Base-by-base conservation (phyloP, 2,888 invertebrate species). In the Melipona bicolor region DNA sequence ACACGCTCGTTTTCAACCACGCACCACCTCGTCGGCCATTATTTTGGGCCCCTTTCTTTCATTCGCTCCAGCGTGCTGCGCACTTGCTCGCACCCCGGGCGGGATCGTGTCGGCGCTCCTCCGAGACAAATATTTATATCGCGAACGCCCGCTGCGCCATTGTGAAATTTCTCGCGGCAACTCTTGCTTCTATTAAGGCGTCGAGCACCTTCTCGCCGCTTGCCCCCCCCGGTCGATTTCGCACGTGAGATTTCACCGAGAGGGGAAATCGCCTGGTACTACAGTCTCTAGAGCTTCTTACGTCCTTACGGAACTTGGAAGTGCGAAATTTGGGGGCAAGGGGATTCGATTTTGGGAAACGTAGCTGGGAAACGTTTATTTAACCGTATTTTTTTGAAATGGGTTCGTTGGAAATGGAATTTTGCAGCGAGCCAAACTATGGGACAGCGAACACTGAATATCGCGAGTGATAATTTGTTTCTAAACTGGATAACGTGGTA, bases 51-150 rank as follows among this genome's bases (percentile, higher is more conserved):
- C 70, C 32, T 27, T 1, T 1, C n/a, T 56, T 82, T 71, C 69
- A 72, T 69, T 59, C 49, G 72, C 69, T 67, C 50, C 56, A 49
- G 71, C 64, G 78, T 78, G 56, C 71, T 79, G 17, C 90, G 75
- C 78, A 74, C 83, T 81, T 78, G 79, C 79, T 75, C 85, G 49
- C 81, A 68, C 84, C 86, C 80, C 71, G 36, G 79, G 77, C 71
- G 36, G 80, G 78, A 80, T 81, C 83, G 79, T 24, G 71, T 36
- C 67, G 67, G 65, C n/a, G 67, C 64, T 82, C 90, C 85, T 89
- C 88, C 69, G 84, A 91, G 92, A 93, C 92, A 94, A 94, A 94
- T 94, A 94, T 94, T 94, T 94, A 93, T 92, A 91, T 93, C 92
- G 90, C 81, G 88, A 87, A 81, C 89, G 86, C 93, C 93, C 90